These are phyloP conservation scores for Dromas ardeola DNA, from an alignment of 2,113 vertebrate species.

Conservation along the genomic window DNA sequence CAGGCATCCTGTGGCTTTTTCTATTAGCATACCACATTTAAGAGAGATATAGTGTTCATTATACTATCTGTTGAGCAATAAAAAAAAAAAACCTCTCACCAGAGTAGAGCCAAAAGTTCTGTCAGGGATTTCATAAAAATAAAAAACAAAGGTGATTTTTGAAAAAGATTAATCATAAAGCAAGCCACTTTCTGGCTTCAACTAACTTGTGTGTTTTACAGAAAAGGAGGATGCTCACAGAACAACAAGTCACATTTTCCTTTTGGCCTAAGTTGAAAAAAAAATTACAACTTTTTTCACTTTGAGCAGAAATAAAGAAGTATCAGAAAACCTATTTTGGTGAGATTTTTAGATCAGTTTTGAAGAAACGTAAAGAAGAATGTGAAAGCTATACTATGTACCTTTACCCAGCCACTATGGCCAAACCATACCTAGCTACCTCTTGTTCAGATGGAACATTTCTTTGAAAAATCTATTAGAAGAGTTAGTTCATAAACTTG, in stretches of 20 bases:
- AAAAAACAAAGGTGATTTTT: not conserved
- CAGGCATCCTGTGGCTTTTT: not conserved
- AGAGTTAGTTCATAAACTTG: not conserved
- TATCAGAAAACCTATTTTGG: not conserved
- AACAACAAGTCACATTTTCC: not conserved
- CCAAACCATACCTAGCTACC: not conserved
- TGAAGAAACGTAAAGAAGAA: not conserved
- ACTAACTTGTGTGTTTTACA: not conserved
- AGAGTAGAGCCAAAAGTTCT: not conserved
- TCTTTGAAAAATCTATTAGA: not conserved
- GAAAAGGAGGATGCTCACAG: not conserved
- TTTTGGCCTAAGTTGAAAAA: not conserved
- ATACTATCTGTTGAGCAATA: not conserved
- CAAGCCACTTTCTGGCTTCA: not conserved
- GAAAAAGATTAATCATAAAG: not conserved
- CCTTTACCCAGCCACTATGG: fast-evolving
- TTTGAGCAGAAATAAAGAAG: not conserved
- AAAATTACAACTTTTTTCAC: not conserved
- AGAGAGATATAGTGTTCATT: not conserved
- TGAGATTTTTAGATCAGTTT: not conserved
- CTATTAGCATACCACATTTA: not conserved
- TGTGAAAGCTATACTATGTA: not conserved
- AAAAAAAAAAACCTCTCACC: not conserved
- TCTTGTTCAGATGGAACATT: not conserved
- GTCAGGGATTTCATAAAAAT: not conserved